Percentiles rank a stretch among this genome's conserved stretches.
These are phyloP conservation scores for Ammospiza caudacuta DNA, from an alignment of 2,113 vertebrate species.

Conservation along the genomic window DNA sequence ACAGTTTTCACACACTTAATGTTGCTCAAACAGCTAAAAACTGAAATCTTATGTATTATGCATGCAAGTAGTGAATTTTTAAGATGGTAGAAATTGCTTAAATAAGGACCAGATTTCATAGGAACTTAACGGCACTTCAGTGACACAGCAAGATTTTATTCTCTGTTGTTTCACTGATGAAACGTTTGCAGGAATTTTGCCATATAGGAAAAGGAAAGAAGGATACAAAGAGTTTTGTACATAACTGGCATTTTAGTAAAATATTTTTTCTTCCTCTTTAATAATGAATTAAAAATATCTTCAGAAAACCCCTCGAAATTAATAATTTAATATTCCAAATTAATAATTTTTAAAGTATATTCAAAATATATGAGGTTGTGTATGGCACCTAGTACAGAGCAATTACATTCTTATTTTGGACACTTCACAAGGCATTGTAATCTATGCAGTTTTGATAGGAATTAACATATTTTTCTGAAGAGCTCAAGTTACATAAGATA, in stretches of 20 bases:
- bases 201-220: neutral
- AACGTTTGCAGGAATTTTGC: neutral
- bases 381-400: neutral
- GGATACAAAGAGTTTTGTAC: neutral
- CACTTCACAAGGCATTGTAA: neutral
- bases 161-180: neutral
- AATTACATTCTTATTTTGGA: neutral
- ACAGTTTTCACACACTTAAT: neutral
- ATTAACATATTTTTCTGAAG: neutral
- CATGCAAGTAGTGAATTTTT: neutral
- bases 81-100: neutral
- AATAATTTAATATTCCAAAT: neutral
- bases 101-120: slow-evolving; percentile 10
- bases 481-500: neutral
- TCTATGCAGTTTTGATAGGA: neutral
- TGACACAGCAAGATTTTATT: neutral
- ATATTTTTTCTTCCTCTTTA: neutral
- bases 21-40: neutral
- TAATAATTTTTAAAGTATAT: neutral
- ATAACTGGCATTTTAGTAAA: neutral
- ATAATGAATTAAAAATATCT: neutral
- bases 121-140: neutral
- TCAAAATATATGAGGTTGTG: neutral
- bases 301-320: neutral
- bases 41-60: neutral